phyloP scores from a whole-genome alignment of 2,888 invertebrate species.

The Phaedon cochleariae region DNA sequence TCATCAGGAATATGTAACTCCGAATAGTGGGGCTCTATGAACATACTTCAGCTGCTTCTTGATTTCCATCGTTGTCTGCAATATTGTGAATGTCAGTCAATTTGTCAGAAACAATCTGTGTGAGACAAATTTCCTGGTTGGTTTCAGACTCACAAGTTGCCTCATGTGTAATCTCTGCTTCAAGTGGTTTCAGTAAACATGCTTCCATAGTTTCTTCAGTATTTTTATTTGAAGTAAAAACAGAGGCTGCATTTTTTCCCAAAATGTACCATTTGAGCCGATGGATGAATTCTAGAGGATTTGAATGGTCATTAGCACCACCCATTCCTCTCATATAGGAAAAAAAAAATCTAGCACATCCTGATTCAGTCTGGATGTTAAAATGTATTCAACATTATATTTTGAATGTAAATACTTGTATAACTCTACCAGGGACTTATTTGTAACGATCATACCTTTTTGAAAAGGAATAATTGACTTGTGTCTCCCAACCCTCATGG shows the following conservation, averaged over 20 bases:
- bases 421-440: not conserved
- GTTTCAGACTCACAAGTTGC: not conserved
- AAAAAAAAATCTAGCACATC: slow-evolving; percentile 46
- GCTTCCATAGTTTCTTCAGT: not conserved
- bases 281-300: not conserved
- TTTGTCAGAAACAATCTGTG: not conserved
- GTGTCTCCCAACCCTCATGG: too few relatives aligned
- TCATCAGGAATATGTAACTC: too few relatives aligned
- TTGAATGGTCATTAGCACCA: slow-evolving; percentile 44
- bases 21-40: too few relatives aligned
- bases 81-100: not conserved
- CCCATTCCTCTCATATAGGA: slow-evolving; percentile 47
- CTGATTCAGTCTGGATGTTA: slow-evolving; percentile 41
- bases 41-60: not conserved
- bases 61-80: not conserved
- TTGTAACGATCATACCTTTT: not conserved
- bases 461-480: not conserved
- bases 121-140: not conserved
- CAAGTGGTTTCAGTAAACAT: slow-evolving; percentile 7
- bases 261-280: slow-evolving; percentile 13
- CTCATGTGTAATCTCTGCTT: not conserved
- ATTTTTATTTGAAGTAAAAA: slow-evolving; percentile 10
- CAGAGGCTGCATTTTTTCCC: slow-evolving; percentile 4
- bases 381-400: slow-evolving; percentile 39
- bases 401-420: slow-evolving; percentile 9